Evolutionary conservation across 2,113 vertebrate genomes (phyloP).

Genomic region (Tragelaphus imberbis): DNA sequence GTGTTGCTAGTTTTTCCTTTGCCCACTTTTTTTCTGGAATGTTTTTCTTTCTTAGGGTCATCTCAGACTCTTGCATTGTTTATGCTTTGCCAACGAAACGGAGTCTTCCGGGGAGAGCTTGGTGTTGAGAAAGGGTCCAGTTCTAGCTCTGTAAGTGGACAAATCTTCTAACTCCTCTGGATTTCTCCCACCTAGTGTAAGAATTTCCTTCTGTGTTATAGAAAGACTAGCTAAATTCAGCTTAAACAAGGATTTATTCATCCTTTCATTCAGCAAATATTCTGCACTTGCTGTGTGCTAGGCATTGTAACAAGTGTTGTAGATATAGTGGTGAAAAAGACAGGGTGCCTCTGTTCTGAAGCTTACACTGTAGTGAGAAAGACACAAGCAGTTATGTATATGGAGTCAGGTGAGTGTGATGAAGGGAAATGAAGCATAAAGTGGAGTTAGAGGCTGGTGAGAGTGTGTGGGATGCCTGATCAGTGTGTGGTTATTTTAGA

Average conservation of each 20-base stretch:
- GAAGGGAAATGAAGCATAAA: neutral
- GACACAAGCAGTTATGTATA: neutral
- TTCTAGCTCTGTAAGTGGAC: neutral
- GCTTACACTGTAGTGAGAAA: neutral
- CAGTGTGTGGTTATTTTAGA: neutral
- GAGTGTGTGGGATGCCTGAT: neutral
- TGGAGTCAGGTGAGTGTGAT: neutral
- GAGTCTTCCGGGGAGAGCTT: neutral
- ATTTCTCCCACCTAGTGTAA: neutral
- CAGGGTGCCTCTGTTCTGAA: neutral
- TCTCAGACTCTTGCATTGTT: neutral
- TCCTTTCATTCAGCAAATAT: neutral
- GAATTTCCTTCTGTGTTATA: neutral
- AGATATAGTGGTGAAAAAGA: neutral
- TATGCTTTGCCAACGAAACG: neutral
- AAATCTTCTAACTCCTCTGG: neutral
- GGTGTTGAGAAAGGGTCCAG: neutral
- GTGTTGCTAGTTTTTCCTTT: neutral
- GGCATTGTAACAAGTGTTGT: neutral
- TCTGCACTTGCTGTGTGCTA: neutral
- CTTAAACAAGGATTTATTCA: neutral
- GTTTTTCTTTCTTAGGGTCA: neutral
- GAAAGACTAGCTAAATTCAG: neutral
- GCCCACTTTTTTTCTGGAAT: neutral
- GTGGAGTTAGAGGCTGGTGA: neutral